phyloP scores from a whole-genome alignment of 1,140 invertebrate genomes.

The Drosophila ohnishii region DNA sequence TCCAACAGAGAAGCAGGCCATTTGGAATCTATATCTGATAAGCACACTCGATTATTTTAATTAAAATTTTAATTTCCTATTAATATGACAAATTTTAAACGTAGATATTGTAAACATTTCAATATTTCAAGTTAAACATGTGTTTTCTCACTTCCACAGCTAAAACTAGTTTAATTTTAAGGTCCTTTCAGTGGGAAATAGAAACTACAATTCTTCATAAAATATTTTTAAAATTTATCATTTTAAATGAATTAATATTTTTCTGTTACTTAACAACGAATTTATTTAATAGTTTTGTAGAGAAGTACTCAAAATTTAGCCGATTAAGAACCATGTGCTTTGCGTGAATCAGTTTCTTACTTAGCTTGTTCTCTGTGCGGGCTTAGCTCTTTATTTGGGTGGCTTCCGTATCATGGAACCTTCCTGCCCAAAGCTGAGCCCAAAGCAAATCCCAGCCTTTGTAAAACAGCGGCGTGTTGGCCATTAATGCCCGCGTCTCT shows the following conservation, averaged over 20 bases:
- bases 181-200: not conserved
- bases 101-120: not conserved
- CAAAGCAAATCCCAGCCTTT: constrained; percentile 31
- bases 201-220: too few species aligned
- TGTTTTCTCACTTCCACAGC: too few species aligned
- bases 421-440: constrained; percentile 23
- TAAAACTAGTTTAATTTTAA: not conserved
- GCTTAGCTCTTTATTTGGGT: constrained; percentile 11
- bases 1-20: not conserved
- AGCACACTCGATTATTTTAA: not conserved
- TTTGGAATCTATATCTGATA: not conserved
- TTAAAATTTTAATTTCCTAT: not conserved
- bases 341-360: not conserved
- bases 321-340: not conserved
- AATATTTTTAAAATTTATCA: too few species aligned
- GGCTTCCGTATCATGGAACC: not conserved
- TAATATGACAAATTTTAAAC: not conserved
- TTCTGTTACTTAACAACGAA: too few species aligned
- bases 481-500: constrained; percentile 50
- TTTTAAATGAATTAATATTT: too few species aligned
- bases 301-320: not conserved
- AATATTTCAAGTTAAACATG: not conserved
- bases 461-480: constrained; percentile 55
- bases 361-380: not conserved
- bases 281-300: not conserved